Evolutionary conservation across 2,888 invertebrate species (phyloP), one percentile per base, ranked within the genome.

Genomic region (Lysandra bellargus): DNA sequence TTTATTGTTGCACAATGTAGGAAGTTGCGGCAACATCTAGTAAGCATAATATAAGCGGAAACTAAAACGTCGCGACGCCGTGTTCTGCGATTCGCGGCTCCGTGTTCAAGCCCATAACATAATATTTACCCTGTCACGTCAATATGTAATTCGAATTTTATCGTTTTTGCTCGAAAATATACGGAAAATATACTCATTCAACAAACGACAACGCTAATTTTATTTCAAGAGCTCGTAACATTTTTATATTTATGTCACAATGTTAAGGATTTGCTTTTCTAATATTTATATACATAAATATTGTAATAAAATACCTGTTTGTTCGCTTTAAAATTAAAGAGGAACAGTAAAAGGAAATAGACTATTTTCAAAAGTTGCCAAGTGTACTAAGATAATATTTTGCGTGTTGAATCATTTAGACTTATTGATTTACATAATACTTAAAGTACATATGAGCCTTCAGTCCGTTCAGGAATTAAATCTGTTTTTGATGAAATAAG

Each of bases 91-190:
- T 69, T 69, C 30, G 64, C 30, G 9, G 30, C 30, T 30, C 30
- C 33, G 69, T 69, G 69, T 69, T 33, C 12, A 37, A 69, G 69
- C 69, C 69, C 17, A 57, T 17, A 75, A 81, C 78, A 82, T 82
- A 83, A 82, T 82, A 83, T 83, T 83, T 82, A 79, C 64, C 78
- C 82, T 82, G 83, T 83, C 83, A 79, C 79, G 80, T 80, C 83
- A 83, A 83, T 81, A 80, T 80, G 81, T 81, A 81, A 83, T 83
- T 83, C 81, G 81, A 81, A 83, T 83, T 83, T 81, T 83, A 84
- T 83, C 82, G 81, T 82, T 84, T 80, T 81, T 81, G 80, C 80
- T 80, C 33, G 69, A 69, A 69, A 69, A 69, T 69, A 82, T 83
- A 82, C 81, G 75, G 17, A 78, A 72, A 79, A 78, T 77, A 80